Evolutionary conservation across 2,113 vertebrate species (phyloP).

Genomic region (Caranx ignobilis): DNA sequence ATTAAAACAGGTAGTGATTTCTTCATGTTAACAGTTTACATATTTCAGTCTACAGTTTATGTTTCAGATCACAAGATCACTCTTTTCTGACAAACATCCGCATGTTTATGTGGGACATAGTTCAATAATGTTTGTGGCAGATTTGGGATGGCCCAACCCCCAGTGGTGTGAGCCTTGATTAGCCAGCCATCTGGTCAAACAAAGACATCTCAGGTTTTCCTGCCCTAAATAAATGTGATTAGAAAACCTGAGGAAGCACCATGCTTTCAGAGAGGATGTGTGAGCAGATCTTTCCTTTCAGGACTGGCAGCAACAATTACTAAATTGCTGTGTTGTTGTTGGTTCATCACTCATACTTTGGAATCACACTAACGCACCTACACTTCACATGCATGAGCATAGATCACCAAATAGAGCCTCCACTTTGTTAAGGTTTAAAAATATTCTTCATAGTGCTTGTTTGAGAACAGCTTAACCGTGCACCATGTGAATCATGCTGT

Average conservation of each 20-base stretch:
- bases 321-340: not conserved
- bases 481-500: not conserved
- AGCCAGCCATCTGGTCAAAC: conserved; percentile 80
- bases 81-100: conserved; percentile 5
- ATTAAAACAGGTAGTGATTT: not conserved
- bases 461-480: not conserved
- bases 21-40: too few relatives aligned
- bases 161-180: conserved; percentile 67
- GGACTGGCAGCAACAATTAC: not conserved
- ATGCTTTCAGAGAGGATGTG: not conserved
- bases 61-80: not conserved
- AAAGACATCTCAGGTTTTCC: conserved; percentile 77
- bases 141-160: conserved; percentile 67
- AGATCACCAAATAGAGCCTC: not conserved
- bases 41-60: not conserved
- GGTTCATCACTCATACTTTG: not conserved
- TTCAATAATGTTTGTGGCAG: conserved; percentile 65
- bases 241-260: conserved; percentile 66
- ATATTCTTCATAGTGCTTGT: not conserved
- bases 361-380: not conserved
- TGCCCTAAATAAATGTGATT: conserved; percentile 75
- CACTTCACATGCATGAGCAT: not conserved
- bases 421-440: not conserved
- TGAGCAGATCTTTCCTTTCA: conserved; percentile 29
- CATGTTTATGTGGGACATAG: conserved; percentile 42